Conservation (phyloP, 37 sponge, comb jelly and placozoan genomes). For the Axinella damicornis region DNA sequence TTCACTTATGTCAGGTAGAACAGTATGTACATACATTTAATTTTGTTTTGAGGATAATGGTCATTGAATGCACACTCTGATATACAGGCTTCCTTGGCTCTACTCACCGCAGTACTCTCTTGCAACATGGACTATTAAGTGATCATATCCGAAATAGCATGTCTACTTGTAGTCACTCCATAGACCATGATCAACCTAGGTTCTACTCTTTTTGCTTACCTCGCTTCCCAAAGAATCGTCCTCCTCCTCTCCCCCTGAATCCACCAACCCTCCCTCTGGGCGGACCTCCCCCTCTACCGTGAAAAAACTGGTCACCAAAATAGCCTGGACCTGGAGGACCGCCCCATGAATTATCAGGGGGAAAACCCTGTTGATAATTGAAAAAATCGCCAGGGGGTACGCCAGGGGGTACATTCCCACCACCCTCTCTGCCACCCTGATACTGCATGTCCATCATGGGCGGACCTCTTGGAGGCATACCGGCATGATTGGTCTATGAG, state of each 20-base stretch:
- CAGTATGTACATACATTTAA: no score
- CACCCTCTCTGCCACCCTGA: no score
- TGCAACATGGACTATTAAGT: no score
- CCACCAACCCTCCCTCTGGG: conserved; percentile 13
- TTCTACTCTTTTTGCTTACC: not conserved
- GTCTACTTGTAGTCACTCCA: no score
- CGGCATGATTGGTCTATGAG: no score
- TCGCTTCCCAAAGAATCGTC: not conserved
- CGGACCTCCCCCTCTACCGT: not conserved
- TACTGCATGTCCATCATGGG: not conserved
- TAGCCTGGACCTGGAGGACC: not conserved
- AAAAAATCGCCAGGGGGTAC: not conserved
- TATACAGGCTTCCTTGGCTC: no score
- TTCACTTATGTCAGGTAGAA: no score
- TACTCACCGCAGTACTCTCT: no score
- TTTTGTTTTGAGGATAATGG: no score
- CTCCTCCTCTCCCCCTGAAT: not conserved
- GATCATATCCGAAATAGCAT: no score
- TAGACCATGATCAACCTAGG: no score
- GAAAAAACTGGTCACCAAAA: not conserved
- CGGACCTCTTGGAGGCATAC: not conserved
- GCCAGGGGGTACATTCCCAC: not conserved
- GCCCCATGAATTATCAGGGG: conserved; percentile 1
- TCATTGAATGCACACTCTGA: no score
- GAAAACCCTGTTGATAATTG: conserved; percentile 32